Evolutionary conservation across 2,888 invertebrate genomes (phyloP).

Genomic region (Microplitis manilae): DNA sequence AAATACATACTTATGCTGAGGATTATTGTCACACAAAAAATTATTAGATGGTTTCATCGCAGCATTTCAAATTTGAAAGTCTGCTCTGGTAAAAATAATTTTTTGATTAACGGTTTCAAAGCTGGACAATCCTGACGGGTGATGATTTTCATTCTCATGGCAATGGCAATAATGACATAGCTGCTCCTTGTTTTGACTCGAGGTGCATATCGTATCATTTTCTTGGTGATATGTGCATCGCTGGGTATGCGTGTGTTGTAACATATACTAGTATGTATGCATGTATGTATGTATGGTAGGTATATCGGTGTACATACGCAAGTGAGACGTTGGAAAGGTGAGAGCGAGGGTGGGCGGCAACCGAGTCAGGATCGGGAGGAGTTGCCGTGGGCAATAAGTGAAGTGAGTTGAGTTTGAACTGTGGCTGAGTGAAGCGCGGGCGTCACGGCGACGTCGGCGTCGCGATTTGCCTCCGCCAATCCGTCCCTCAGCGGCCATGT

Average conservation of each 20-base stretch:
- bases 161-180: neutral
- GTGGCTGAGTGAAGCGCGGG: slow-evolving; percentile 68
- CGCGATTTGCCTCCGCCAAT: slow-evolving; percentile 75
- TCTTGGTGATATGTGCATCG: neutral
- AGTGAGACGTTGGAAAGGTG: slow-evolving; percentile 41
- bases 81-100: neutral
- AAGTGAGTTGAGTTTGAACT: slow-evolving; percentile 43
- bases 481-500: slow-evolving; percentile 78
- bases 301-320: neutral
- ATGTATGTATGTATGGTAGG: slow-evolving; percentile 1
- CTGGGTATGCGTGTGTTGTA: slow-evolving; percentile 18
- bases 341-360: slow-evolving; percentile 63
- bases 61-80: neutral
- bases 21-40: neutral
- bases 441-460: slow-evolving; percentile 69
- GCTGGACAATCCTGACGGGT: neutral
- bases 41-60: neutral
- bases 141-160: neutral
- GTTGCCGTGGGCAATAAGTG: slow-evolving; percentile 55
- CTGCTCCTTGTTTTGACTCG: slow-evolving; percentile 3
- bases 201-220: slow-evolving; percentile 2
- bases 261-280: slow-evolving; percentile 23
- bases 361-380: slow-evolving; percentile 58
- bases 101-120: neutral
- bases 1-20: neutral